Base-by-base conservation (phyloP, 2,113 vertebrate genomes). In the Hemichromis elongatus region DNA sequence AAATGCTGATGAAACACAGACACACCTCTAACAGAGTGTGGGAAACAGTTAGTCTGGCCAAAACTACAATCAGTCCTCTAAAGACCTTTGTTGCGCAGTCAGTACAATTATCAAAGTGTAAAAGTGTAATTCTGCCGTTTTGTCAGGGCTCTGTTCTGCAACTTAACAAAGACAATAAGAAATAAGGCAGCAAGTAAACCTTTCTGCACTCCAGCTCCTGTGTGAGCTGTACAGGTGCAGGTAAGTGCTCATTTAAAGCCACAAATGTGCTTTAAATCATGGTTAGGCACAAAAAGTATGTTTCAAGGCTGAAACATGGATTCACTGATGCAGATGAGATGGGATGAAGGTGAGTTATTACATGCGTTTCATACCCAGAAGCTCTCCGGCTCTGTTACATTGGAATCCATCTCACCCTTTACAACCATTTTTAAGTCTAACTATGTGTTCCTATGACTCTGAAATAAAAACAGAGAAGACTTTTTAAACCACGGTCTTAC, bases 351-450 rank as follows among this genome's bases (percentile, higher is more conserved):
- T 45, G 40, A 70, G 40, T 70, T 21, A 1, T 1, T 70, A 47
- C 66, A 45, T 26, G 21, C 8, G 1, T 79, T 85, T 93, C 92
- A 66, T 94, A 94, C 94, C 93, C 87, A 86, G 14, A 88, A 52
- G 57, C 82, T 88, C 84, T 89, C 86, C 86, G 56, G 45, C 84
- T 92, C 83, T 9, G 90, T 93, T 68, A 87, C 66, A 86, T 83
- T 90, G 87, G 91, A 47, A 3, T 94, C 92, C 93, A 91, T 88
- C 88, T 90, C 88, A 90, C 54, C 86, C 14, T 61, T 50, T 87
- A 91, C 77, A 89, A 88, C 35, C 91, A 86, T 91, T 84, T 79
- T 33, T 79, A 61, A 82, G 73, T 56, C 28, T 88, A 93, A 81
- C 50, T 92, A 85, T 55, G 56, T 28, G 61, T 56, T 82, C 53